Conservation (phyloP, 1,140 invertebrate species). For the Pogonomyrmex barbatus region DNA sequence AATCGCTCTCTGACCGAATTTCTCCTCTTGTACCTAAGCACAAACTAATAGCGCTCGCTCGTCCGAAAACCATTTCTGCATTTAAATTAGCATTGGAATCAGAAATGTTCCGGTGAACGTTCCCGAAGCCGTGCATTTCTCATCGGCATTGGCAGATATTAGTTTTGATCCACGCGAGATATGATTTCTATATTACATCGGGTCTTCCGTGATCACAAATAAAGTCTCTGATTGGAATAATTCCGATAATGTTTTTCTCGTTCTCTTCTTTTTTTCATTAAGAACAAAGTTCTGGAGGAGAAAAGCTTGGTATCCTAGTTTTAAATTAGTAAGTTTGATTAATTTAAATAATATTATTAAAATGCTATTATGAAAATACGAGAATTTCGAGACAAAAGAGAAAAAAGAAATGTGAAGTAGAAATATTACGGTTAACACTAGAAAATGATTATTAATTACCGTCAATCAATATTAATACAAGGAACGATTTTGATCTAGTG, state of each 20-base stretch:
- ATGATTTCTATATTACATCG: constrained; percentile 10
- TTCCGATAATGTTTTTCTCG: not conserved
- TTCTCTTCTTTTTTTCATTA: not conserved
- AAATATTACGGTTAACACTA: not conserved
- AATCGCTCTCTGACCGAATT: constrained; percentile 72
- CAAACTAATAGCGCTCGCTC: constrained; percentile 47
- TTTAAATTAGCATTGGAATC: constrained; percentile 59
- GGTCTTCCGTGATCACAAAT: not conserved
- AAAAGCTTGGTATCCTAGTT: not conserved
- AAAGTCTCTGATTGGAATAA: constrained; percentile 2
- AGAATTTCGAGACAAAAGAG: not conserved
- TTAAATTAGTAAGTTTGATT: not conserved
- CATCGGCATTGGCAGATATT: constrained; percentile 46
- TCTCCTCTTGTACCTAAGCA: constrained; percentile 57
- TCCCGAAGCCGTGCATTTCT: constrained; percentile 48
- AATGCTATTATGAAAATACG: not conserved
- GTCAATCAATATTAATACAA: constrained; percentile 38
- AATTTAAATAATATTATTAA: constrained; percentile 5
- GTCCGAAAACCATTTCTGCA: constrained; percentile 61
- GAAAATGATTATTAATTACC: constrained; percentile 1
- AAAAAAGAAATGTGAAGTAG: not conserved
- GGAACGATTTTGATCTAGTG: constrained; percentile 12
- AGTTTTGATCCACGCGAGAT: constrained; percentile 19
- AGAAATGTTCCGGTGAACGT: constrained; percentile 54
- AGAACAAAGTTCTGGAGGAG: not conserved